Evolutionary conservation across 2,888 invertebrate species (phyloP), one percentile per base, ranked within the genome.

Genomic region (Dynastes maya): DNA sequence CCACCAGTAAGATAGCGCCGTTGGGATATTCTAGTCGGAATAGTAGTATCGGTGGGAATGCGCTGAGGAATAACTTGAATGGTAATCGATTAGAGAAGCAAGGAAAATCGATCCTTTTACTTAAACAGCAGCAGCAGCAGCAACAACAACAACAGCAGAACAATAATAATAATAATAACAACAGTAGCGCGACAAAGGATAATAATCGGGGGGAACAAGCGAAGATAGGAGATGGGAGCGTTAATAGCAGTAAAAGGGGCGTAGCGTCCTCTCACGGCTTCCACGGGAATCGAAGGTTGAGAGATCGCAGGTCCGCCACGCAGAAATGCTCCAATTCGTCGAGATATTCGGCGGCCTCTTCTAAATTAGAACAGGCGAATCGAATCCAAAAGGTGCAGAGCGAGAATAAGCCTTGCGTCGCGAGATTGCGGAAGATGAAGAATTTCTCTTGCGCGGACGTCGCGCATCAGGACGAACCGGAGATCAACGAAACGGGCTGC

Each of bases 381-480:
- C 61, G 63, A 40, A 55, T 74, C n/a, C 72, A 74, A 27, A 74
- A 74, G 45, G 72, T 74, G 16, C 72, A 74, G n/a, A 74, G 72
- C 58, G 72, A 74, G 6, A 61, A 55, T 1, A 13, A 37, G 32
- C 5, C 22, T 22, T 63, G n/a, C 61, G 27, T 45, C 11, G 11
- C 72, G 5, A 74, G 22, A 45, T 11, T 13, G 13, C 61, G 32
- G 29, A 74, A 61, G 45, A 9, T 55, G 13, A 61, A 61, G 58
- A 45, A 61, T 11, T 58, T 61, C 4, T 71, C 76, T 2, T 51
- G 64, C 37, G 37, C 77, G n/a, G 72, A 74, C 29, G 61, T 74
- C 45, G 65, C 65, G 4, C 63, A 49, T n/a, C 45, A 71, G 13
- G 22, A 22, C 22, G 61, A 49, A 11, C 11, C 8, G 40, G 45